Percentiles rank a stretch among this genome's conserved stretches.
phyloP scores from a whole-genome alignment of 2,113 vertebrate species.

The Athene cunicularia region DNA sequence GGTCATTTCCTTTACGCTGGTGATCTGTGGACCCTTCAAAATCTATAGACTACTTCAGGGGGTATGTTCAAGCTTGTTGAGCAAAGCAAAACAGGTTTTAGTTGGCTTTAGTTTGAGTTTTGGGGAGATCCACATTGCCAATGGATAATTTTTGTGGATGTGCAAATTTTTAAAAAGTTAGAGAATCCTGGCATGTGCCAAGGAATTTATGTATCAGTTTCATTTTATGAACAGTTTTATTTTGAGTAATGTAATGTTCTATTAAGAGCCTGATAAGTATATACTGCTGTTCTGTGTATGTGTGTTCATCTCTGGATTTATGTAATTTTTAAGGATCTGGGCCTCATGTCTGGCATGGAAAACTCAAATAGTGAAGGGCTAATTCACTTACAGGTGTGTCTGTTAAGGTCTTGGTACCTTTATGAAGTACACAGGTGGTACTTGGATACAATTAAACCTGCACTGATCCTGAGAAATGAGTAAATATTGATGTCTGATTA shows the following conservation, averaged over 20 bases:
- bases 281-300: not conserved
- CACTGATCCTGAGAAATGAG: not conserved
- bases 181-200: not conserved
- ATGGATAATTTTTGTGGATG: not conserved
- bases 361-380: not conserved
- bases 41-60: not conserved
- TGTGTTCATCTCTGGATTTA: not conserved
- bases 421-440: not conserved
- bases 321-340: not conserved
- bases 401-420: not conserved
- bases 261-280: not conserved
- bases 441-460: not conserved
- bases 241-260: not conserved
- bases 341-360: not conserved
- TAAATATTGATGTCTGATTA: not conserved
- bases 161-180: not conserved
- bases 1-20: not conserved
- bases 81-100: not conserved
- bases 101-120: not conserved
- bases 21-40: not conserved
- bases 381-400: not conserved
- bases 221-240: not conserved
- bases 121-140: not conserved
- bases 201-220: not conserved
- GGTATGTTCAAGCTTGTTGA: not conserved